Evolutionary conservation across 35 echinoderm and acorn worm genomes (phyloP).

Genomic region (Strongylocentrotus purpuratus): DNA sequence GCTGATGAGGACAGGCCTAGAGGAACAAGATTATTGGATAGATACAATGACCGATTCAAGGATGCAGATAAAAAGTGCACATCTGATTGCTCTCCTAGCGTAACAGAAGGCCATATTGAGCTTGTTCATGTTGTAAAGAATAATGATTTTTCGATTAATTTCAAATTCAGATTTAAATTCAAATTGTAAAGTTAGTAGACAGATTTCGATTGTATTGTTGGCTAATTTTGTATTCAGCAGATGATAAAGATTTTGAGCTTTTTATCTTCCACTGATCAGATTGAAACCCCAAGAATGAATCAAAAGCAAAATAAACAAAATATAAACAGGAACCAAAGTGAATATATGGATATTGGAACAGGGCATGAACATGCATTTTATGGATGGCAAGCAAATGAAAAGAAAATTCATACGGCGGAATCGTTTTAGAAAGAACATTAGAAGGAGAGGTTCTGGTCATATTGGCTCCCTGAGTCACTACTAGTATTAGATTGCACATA

Average conservation of each 20-base stretch:
- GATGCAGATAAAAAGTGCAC: neutral
- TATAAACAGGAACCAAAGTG: no score
- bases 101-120: neutral
- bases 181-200: neutral
- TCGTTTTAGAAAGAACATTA: neutral
- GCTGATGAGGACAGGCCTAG: no score
- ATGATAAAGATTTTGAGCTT: neutral
- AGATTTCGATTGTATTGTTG: neutral
- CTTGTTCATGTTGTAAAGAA: neutral
- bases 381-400: neutral
- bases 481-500: neutral
- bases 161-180: neutral
- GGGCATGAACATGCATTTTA: no score
- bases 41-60: neutral
- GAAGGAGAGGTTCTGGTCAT: neutral
- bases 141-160: neutral
- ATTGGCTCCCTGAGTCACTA: neutral
- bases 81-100: neutral
- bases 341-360: no score
- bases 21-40: constrained; percentile 7
- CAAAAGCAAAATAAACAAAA: neutral
- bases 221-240: neutral
- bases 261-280: neutral
- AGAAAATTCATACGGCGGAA: neutral
- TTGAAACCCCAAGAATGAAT: neutral